Conservation (phyloP, 2,797 vertebrate species). For the Lepidocolaptes lacrymiger region DNA sequence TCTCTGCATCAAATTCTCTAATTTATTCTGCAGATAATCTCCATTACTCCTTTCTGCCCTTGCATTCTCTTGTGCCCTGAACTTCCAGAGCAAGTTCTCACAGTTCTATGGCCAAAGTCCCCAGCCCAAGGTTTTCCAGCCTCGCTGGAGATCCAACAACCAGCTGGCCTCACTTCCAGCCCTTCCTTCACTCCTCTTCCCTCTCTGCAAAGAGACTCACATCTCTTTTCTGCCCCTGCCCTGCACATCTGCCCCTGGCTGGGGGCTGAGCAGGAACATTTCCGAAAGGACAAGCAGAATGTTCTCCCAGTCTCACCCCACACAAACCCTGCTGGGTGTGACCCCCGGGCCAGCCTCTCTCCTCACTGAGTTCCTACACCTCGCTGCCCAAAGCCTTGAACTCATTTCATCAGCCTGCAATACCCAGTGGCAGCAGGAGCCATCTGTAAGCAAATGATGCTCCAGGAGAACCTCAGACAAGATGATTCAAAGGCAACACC, state of each 20-base stretch:
- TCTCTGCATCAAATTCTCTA: background rate
- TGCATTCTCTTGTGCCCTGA: background rate
- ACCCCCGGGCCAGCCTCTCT: background rate
- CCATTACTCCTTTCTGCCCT: background rate
- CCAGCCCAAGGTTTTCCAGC: background rate
- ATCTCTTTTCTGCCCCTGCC: background rate
- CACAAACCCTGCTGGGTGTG: background rate
- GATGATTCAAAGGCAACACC: background rate
- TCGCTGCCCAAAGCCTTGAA: background rate
- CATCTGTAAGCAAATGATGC: accelerated
- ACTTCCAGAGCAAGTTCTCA: background rate
- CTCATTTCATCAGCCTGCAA: background rate
- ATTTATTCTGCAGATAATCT: background rate
- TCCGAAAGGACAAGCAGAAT: background rate
- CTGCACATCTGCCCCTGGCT: background rate
- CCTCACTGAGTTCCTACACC: background rate
- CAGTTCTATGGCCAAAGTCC: background rate
- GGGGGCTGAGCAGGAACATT: background rate
- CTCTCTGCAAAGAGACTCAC: background rate
- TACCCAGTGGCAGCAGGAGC: background rate
- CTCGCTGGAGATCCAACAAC: background rate
- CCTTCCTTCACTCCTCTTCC: background rate
- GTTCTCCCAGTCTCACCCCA: background rate
- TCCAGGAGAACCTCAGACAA: background rate
- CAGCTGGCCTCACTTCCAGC: background rate